These are phyloP conservation scores for Scaptomyza caliginosa DNA, from an alignment of 2,888 invertebrate genomes.

Conservation along the genomic window DNA sequence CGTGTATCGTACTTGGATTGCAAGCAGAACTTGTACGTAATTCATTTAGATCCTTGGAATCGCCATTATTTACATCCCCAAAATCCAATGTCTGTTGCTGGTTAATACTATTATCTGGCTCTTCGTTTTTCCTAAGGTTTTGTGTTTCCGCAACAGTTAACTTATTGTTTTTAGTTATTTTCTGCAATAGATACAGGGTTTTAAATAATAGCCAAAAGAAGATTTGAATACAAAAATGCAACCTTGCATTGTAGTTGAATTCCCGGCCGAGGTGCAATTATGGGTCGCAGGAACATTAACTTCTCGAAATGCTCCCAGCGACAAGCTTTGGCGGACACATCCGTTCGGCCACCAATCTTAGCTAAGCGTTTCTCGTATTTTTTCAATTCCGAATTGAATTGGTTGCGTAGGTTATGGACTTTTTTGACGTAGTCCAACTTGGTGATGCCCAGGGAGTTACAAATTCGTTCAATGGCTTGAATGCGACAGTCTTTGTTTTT, in stretches of 20 bases:
- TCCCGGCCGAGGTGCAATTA: constrained; percentile 81
- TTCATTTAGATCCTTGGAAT: constrained; percentile 6
- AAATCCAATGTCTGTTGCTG: constrained; percentile 11
- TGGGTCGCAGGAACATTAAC: constrained; percentile 78
- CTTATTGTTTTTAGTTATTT: constrained; percentile 21
- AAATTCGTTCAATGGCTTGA: constrained; percentile 79
- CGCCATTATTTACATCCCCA: constrained; percentile 9
- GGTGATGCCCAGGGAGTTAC: constrained; percentile 68
- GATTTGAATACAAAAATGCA: neutral
- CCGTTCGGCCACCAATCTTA: constrained; percentile 53
- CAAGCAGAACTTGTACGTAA: neutral
- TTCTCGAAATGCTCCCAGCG: constrained; percentile 83
- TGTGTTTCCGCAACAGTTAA: constrained; percentile 13
- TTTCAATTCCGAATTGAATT: constrained; percentile 83
- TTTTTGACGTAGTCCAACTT: constrained; percentile 82
- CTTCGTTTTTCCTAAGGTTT: neutral
- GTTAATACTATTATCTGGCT: constrained; percentile 1
- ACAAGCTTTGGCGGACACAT: constrained; percentile 51
- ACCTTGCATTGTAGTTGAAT: constrained; percentile 61
- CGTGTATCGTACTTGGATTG: neutral
- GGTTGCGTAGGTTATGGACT: constrained; percentile 83
- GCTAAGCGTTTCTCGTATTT: constrained; percentile 79
- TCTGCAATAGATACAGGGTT: constrained; percentile 26
- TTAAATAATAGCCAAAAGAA: no score
- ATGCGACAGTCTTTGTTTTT: constrained; percentile 80